Evolutionary conservation across 2,888 invertebrate species (phyloP), one percentile per base, ranked within the genome.

Genomic region (Lypha dubia): DNA sequence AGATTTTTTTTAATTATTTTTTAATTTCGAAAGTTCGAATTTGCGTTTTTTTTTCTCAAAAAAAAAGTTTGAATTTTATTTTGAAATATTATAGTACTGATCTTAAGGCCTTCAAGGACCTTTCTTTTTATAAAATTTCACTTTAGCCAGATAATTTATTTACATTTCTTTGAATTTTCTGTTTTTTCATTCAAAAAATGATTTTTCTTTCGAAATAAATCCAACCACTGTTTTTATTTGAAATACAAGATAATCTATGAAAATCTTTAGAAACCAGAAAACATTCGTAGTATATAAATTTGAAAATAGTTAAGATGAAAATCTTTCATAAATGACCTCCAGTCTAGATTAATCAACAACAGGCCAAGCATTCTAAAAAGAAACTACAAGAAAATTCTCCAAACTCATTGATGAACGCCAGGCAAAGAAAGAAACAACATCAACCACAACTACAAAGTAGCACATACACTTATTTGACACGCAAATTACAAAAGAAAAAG

Each of bases 391-490:
- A 13, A 28, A 67, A 41, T 8, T 28, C 22, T 22, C 5, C 9
- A 35, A 63, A 46, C 38, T 58, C 51, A 68, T 62, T 63, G 56
- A 62, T 70, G 70, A 44, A 79, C 56, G n/a, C 35, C 32, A 20
- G 17, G 32, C 24, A 35, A 58, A 58, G 13, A 24, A 11, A 49
- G 35, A 28, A 77, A 17, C 11, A 63, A 15, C 28, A 15, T 17
- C 65, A 44, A 60, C 11, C 11, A 13, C 46, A 44, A 79, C 76
- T 68, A 73, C 84, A 81, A 84, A 84, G 84, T 84, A 84, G 84
- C 84, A 81, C 84, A 84, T 77, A 84, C 84, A 77, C 73, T 84
- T 81, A 84, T 84, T 84, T 77, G 84, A 74, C 81, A 81, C 81
- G 84, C 84, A 84, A 84, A 84, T 84, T 81, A 84, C 70, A 74